Evolutionary conservation across 2,888 invertebrate species (phyloP).

Genomic region (Netelia virgata): DNA sequence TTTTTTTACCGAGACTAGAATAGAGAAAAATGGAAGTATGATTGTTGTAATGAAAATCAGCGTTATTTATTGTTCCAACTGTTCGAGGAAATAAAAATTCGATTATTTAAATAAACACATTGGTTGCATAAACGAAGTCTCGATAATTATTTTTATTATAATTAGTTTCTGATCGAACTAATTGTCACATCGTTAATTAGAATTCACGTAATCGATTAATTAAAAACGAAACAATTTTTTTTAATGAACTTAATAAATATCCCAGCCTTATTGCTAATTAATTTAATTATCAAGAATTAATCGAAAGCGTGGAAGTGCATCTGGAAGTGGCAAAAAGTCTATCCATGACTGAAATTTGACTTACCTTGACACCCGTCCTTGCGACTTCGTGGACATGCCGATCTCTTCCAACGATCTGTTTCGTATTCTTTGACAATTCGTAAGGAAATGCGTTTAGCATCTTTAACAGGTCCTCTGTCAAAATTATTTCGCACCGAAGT

Average conservation of each 20-base stretch:
- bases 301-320: slow-evolving; percentile 33
- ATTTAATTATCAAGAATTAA: neutral
- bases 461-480: slow-evolving; percentile 48
- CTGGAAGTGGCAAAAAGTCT: slow-evolving; percentile 62
- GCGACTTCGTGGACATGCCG: slow-evolving; percentile 44
- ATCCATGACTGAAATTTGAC: slow-evolving; percentile 62
- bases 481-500: slow-evolving; percentile 40
- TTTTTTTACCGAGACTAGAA: neutral
- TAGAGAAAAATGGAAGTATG: neutral
- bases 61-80: neutral
- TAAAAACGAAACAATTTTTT: no score
- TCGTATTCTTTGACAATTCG: slow-evolving; percentile 63
- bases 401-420: slow-evolving; percentile 53
- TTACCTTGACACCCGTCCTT: slow-evolving; percentile 46
- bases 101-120: neutral
- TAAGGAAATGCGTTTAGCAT: slow-evolving; percentile 64
- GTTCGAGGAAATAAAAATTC: neutral
- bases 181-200: no score
- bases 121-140: no score
- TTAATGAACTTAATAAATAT: neutral
- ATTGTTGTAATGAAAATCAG: slow-evolving; percentile 3
- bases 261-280: neutral
- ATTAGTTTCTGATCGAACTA: no score
- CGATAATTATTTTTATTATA: no score
- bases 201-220: no score